Evolutionary conservation across 2,797 vertebrate genomes (phyloP).

Genomic region (Darevskia mixta): DNA sequence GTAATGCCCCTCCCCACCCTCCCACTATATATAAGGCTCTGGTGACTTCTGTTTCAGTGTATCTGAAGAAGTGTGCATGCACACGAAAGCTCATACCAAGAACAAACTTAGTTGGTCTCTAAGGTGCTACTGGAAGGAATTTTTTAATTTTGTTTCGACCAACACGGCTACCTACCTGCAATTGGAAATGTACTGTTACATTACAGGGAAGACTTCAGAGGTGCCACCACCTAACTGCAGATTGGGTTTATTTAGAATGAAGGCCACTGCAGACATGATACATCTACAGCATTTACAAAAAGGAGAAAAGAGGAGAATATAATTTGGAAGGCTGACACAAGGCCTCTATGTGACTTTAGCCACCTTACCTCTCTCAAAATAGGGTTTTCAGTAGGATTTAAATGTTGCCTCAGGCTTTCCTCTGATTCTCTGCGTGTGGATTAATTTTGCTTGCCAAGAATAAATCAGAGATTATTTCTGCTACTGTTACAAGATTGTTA

Average conservation of each 20-base stretch:
- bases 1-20: too few relatives aligned
- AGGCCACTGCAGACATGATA: background rate
- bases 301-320: constrained; percentile 9
- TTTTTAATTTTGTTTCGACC: too few relatives aligned
- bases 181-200: background rate
- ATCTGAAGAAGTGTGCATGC: too few relatives aligned
- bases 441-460: constrained; percentile 25
- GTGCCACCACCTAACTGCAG: too few relatives aligned
- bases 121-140: too few relatives aligned
- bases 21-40: too few relatives aligned
- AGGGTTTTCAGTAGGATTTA: constrained; percentile 5
- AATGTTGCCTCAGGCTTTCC: constrained; percentile 6
- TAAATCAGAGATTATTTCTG: constrained; percentile 11
- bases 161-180: background rate
- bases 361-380: constrained; percentile 19
- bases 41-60: too few relatives aligned
- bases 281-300: background rate
- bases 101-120: too few relatives aligned
- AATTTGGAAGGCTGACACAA: background rate
- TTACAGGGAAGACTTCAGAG: too few relatives aligned
- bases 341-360: background rate
- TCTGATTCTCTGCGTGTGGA: constrained; percentile 1
- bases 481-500: background rate
- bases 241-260: background rate
- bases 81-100: too few relatives aligned